These are phyloP conservation scores for Cyprinus carpio DNA, from an alignment of 2,113 vertebrate species.

Conservation along the genomic window DNA sequence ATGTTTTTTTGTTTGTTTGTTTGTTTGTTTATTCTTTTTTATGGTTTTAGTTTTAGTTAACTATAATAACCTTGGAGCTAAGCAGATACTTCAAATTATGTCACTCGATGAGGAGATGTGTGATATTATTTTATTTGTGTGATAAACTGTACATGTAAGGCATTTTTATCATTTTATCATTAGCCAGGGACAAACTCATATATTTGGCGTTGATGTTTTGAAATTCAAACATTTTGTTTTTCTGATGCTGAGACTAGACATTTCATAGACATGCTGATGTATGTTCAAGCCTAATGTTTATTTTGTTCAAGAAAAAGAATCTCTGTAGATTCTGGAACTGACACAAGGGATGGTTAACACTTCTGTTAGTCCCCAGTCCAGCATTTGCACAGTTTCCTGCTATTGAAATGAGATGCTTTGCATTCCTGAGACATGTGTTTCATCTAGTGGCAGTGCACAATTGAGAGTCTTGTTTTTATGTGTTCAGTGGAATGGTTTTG, in stretches of 20 bases:
- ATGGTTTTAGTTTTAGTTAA: too few species aligned
- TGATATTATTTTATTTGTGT: background rate
- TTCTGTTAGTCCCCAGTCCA: background rate
- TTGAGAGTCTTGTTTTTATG: slow-evolving; percentile 15
- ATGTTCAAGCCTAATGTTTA: too few species aligned
- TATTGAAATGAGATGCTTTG: slow-evolving; percentile 43
- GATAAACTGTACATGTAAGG: background rate
- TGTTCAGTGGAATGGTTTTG: slow-evolving; percentile 5
- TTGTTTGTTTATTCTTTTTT: too few species aligned
- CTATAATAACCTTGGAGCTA: too few species aligned
- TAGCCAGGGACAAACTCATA: too few species aligned
- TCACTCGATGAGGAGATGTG: background rate
- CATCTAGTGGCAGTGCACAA: slow-evolving; percentile 26
- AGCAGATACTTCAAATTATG: background rate
- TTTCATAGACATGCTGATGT: too few species aligned
- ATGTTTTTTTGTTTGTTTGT: too few species aligned
- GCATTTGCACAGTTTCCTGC: slow-evolving; percentile 37
- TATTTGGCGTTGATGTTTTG: background rate
- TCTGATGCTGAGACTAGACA: too few species aligned
- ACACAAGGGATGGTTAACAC: background rate
- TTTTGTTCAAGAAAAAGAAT: too few species aligned
- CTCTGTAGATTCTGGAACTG: too few species aligned
- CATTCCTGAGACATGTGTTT: slow-evolving; percentile 38
- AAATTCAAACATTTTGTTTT: background rate
- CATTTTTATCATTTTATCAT: background rate